Conservation (phyloP, 2,888 invertebrate genomes). For the Lydus trimaculatus region DNA sequence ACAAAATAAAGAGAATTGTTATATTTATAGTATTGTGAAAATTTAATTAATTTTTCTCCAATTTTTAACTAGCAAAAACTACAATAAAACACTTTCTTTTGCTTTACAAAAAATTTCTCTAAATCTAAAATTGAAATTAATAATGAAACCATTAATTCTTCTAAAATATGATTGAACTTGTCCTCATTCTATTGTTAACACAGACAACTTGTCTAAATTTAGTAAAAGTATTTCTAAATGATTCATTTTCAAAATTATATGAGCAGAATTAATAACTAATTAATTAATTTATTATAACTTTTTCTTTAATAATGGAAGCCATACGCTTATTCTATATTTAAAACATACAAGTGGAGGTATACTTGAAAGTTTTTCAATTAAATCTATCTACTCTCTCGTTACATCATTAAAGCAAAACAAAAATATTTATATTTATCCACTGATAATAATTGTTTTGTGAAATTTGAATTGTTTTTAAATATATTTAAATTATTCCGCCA, state of each 20-base stretch:
- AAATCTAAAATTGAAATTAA: not conserved
- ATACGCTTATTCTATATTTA: not conserved
- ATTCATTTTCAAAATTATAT: not conserved
- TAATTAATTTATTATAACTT: not conserved
- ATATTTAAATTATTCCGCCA: not conserved
- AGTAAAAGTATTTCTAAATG: not conserved
- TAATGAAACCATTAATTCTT: not conserved
- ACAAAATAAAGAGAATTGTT: not conserved
- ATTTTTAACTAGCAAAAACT: not conserved
- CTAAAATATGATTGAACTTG: not conserved
- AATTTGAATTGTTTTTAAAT: not conserved
- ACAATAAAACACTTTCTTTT: not conserved
- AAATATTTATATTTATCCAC: not conserved
- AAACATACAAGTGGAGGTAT: not conserved
- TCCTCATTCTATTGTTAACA: not conserved
- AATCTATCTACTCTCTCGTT: not conserved
- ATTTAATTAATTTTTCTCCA: not conserved
- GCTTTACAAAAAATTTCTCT: not conserved
- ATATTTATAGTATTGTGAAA: not conserved
- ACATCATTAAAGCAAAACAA: not conserved
- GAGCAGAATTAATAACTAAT: slow-evolving; percentile 1
- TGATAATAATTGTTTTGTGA: not conserved
- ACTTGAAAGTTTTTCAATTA: not conserved
- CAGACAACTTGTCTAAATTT: not conserved
- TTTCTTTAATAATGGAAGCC: not conserved